A percentile compares a stretch with the other conserved stretches of the same genome.
phyloP scores from a whole-genome alignment of 2,797 vertebrate genomes.

The Ptychadena robeensis region DNA sequence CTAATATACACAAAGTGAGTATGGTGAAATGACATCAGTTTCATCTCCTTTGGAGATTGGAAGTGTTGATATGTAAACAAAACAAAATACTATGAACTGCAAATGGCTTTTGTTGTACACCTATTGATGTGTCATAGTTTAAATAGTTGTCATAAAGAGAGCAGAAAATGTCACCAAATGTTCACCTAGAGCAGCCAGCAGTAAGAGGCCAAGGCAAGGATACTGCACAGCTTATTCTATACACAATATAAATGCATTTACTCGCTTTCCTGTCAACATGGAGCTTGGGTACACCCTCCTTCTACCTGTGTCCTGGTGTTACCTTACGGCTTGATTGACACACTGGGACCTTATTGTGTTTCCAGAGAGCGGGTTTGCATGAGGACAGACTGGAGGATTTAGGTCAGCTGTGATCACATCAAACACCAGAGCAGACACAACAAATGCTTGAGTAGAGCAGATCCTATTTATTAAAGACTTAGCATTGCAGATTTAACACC shows the following conservation, averaged over 20 bases:
- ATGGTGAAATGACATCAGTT: not conserved
- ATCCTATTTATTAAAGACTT: slow-evolving; percentile 68
- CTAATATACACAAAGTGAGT: not conserved
- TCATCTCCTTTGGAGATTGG: not conserved
- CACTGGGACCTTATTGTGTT: slow-evolving; percentile 37
- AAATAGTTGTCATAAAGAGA: not conserved
- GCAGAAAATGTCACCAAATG: not conserved
- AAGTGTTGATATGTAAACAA: not conserved
- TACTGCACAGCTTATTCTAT: not conserved
- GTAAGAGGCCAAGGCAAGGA: not conserved
- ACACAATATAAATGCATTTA: not conserved
- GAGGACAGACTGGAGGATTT: slow-evolving; percentile 66
- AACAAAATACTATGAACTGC: not conserved
- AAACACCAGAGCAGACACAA: slow-evolving; percentile 61
- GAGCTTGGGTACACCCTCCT: not conserved
- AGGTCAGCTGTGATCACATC: slow-evolving; percentile 68
- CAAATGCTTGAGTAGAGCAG: slow-evolving; percentile 48
- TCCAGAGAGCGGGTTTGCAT: slow-evolving; percentile 31
- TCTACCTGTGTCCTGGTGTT: slow-evolving; percentile 38
- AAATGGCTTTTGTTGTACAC: not conserved
- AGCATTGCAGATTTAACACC: slow-evolving; percentile 24
- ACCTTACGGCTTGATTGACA: slow-evolving; percentile 11
- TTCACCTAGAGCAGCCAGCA: not conserved
- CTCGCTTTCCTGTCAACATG: not conserved
- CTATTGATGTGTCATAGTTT: not conserved